Percentiles rank a stretch among this genome's conserved stretches.
Conservation (phyloP, 92 coral and sea anemone species). For the Anthopleura xanthogrammica region DNA sequence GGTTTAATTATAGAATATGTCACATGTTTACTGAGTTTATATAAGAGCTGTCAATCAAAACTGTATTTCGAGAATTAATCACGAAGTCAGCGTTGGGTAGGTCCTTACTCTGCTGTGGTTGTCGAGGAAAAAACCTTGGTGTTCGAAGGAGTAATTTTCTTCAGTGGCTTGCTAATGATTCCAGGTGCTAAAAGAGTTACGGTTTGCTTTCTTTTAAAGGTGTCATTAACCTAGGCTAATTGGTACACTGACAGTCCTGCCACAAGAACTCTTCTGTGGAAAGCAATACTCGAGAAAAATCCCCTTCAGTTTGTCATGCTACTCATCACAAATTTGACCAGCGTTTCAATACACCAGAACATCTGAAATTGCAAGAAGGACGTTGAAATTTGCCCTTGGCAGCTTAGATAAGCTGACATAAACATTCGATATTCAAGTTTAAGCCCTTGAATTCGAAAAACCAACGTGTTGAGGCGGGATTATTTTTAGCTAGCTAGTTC, state of each 20-base stretch:
- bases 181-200: slow-evolving; percentile 40
- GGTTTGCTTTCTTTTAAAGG: slow-evolving; percentile 28
- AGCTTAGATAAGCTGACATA: slow-evolving; percentile 39
- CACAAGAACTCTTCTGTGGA: slow-evolving; percentile 43
- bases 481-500: slow-evolving; percentile 26
- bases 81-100: slow-evolving; percentile 39
- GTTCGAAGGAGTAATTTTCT: slow-evolving; percentile 10
- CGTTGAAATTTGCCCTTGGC: slow-evolving; percentile 33
- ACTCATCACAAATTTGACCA: slow-evolving; percentile 39
- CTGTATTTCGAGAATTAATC: slow-evolving; percentile 38
- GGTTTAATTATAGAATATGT: slow-evolving; percentile 54
- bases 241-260: slow-evolving; percentile 47
- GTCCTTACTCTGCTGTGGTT: slow-evolving; percentile 31
- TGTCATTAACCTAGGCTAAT: slow-evolving; percentile 48
- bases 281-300: slow-evolving; percentile 47
- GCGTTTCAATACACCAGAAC: slow-evolving; percentile 28
- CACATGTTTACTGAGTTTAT: slow-evolving; percentile 55
- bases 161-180: slow-evolving; percentile 31
- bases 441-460: slow-evolving; percentile 19
- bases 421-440: slow-evolving; percentile 23
- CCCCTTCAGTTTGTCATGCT: slow-evolving; percentile 37
- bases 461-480: slow-evolving; percentile 33
- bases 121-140: slow-evolving; percentile 19
- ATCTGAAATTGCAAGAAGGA: slow-evolving; percentile 30
- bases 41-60: slow-evolving; percentile 51